These are phyloP conservation scores for Cryptotermes secundus DNA, from an alignment of 1,140 invertebrate genomes.

Conservation along the genomic window DNA sequence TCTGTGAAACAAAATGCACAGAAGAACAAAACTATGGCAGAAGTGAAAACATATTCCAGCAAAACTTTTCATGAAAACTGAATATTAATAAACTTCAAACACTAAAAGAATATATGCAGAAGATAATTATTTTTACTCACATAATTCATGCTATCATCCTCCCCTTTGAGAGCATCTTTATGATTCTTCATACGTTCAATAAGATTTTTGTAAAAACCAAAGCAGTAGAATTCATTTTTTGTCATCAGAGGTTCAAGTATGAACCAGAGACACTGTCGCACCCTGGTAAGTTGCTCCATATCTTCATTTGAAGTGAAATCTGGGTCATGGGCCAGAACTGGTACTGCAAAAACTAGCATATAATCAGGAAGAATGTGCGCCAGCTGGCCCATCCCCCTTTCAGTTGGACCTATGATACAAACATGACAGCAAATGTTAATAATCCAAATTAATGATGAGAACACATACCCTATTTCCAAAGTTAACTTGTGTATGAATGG, in stretches of 20 bases:
- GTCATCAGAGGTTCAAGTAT: slow-evolving; percentile 90
- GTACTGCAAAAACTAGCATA: slow-evolving; percentile 92
- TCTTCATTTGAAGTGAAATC: slow-evolving; percentile 75
- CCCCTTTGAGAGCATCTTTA: slow-evolving; percentile 81
- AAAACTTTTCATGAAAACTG: background rate
- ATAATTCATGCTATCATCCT: slow-evolving; percentile 77
- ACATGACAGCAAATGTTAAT: slow-evolving; percentile 35
- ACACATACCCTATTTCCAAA: background rate
- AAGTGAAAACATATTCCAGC: background rate
- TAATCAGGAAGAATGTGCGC: slow-evolving; percentile 93
- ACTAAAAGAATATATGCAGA: no score
- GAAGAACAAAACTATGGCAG: background rate
- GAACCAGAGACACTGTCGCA: slow-evolving; percentile 88
- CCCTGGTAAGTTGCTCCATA: slow-evolving; percentile 68
- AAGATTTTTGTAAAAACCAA: slow-evolving; percentile 92
- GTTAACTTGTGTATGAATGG: no score
- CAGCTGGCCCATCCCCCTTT: slow-evolving; percentile 69
- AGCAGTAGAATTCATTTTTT: slow-evolving; percentile 92
- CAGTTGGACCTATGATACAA: slow-evolving; percentile 38
- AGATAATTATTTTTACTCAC: slow-evolving; percentile 54
- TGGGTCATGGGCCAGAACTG: slow-evolving; percentile 89
- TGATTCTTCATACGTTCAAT: slow-evolving; percentile 91
- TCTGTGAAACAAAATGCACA: slow-evolving; percentile 58
- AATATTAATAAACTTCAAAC: background rate
- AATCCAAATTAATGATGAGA: slow-evolving; percentile 25